These are phyloP conservation scores for Tetrax tetrax DNA, from an alignment of 2,113 vertebrate genomes.

Conservation along the genomic window DNA sequence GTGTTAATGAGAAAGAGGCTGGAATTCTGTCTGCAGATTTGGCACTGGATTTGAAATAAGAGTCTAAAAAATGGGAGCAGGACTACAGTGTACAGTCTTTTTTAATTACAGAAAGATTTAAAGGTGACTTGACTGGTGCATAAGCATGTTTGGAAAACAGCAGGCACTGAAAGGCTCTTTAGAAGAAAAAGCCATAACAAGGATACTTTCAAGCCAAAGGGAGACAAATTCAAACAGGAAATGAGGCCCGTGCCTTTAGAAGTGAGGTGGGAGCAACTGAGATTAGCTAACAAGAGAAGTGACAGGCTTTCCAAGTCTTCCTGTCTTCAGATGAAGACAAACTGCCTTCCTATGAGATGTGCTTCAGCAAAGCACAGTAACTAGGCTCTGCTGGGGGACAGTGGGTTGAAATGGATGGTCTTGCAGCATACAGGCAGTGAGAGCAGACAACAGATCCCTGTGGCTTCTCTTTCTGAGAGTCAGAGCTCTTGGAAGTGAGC, in stretches of 20 bases:
- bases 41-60: neutral
- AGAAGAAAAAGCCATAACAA: neutral
- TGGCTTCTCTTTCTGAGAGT: neutral
- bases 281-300: neutral
- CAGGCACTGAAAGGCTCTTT: neutral
- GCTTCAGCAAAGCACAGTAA: neutral
- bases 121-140: neutral
- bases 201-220: neutral
- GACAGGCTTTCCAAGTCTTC: neutral
- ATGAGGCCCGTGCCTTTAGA: neutral
- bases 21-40: neutral
- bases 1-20: neutral
- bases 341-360: neutral
- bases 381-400: neutral
- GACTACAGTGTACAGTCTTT: neutral
- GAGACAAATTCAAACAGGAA: neutral
- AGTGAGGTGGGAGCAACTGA: neutral
- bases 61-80: neutral
- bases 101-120: neutral
- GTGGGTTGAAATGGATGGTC: neutral
- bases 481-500: neutral
- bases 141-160: neutral
- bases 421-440: neutral
- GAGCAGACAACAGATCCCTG: neutral
- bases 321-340: neutral